Conservation (phyloP, 2,797 vertebrate species). For the Microhierax caerulescens region DNA sequence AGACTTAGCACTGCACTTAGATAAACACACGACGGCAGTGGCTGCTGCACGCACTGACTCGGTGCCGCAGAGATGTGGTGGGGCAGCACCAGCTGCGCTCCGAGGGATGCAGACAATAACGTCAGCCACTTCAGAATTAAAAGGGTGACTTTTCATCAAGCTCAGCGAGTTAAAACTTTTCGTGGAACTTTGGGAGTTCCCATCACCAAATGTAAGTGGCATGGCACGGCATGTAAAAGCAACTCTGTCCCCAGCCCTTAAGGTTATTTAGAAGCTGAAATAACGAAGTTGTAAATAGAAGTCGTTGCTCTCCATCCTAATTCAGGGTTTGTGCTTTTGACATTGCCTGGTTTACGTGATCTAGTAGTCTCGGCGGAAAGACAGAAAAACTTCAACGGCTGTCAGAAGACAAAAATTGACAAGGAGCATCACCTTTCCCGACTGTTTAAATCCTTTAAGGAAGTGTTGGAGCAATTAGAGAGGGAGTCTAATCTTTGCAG, state of each 20-base stretch:
- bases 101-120: background rate
- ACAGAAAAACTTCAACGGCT: constrained; percentile 74
- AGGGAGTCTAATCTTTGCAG: constrained; percentile 92
- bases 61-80: fast-evolving
- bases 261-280: background rate
- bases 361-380: constrained; percentile 67
- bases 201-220: background rate
- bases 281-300: constrained; percentile 4
- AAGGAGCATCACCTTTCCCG: constrained; percentile 75
- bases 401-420: constrained; percentile 75
- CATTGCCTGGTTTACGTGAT: constrained; percentile 39
- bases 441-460: constrained; percentile 80
- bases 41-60: background rate
- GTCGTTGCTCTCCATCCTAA: background rate
- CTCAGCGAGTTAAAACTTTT: background rate
- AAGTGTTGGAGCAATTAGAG: constrained; percentile 81
- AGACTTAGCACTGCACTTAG: background rate
- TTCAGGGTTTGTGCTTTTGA: constrained; percentile 25
- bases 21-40: background rate
- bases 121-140: background rate
- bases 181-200: background rate
- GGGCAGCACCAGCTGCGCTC: background rate
- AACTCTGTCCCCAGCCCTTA: background rate
- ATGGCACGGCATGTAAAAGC: background rate
- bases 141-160: background rate